Percentiles rank a stretch among this genome's conserved stretches.
Conservation (phyloP, 1,140 invertebrate species). For the Hylyphantes graminicola region DNA sequence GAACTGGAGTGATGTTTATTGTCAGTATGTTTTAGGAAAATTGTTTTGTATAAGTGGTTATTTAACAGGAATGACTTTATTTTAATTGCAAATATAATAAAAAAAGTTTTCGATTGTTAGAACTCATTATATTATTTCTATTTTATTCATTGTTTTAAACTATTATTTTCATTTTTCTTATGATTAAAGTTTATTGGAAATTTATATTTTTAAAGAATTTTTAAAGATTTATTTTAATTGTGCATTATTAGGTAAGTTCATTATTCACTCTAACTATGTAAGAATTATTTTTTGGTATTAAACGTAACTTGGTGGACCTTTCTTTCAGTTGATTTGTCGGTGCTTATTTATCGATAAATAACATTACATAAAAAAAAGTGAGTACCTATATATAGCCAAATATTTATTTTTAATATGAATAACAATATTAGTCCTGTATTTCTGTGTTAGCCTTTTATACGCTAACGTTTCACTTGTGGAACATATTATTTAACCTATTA, state of each 20-base stretch:
- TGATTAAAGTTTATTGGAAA: background rate
- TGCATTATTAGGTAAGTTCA: background rate
- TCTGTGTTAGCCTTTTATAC: no score
- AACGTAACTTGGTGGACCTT: background rate
- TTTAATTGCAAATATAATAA: constrained; percentile 14
- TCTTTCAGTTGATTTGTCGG: background rate
- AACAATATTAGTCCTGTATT: background rate
- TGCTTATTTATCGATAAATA: background rate
- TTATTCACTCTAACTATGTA: background rate
- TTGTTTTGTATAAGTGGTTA: background rate
- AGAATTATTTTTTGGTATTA: background rate
- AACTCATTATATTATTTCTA: no score
- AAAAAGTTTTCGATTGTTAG: background rate
- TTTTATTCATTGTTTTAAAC: background rate
- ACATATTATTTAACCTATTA: no score
- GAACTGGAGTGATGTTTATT: constrained; percentile 9
- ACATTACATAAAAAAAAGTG: background rate
- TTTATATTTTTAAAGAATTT: background rate
- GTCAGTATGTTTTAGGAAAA: background rate
- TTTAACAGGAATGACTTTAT: background rate
- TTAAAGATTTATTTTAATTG: background rate
- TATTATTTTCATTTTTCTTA: background rate
- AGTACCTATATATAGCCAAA: background rate
- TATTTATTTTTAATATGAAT: background rate
- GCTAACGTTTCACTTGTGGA: no score